A percentile compares a stretch with the other conserved stretches of the same genome.
Evolutionary conservation across 2,797 vertebrate species (phyloP).

Genomic region (Sus cebifrons): DNA sequence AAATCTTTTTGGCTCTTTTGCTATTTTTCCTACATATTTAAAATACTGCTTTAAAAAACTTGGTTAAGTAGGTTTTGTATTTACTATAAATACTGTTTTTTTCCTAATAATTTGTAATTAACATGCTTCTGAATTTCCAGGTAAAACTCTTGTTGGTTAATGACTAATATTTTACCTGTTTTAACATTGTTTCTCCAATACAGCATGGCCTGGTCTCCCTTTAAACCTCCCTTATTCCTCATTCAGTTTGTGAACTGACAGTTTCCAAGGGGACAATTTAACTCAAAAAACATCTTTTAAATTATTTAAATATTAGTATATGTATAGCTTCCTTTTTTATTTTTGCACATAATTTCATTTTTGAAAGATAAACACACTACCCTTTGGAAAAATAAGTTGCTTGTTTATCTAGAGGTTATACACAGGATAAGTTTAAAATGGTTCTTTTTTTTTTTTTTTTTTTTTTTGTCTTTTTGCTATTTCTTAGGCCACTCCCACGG

Average conservation of each 20-base stretch:
- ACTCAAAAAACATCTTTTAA: not conserved
- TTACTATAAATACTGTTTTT: slow-evolving; percentile 5
- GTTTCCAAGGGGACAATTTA: not conserved
- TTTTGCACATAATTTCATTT: not conserved
- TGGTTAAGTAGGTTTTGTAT: not conserved
- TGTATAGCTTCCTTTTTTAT: not conserved
- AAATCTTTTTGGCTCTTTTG: not conserved
- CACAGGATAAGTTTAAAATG: not conserved
- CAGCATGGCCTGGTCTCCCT: not conserved
- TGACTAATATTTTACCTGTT: not conserved
- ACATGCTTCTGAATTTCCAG: slow-evolving; percentile 10
- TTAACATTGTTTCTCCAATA: not conserved
- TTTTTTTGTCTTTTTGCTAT: no score
- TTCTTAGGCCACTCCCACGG: no score
- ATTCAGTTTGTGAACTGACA: not conserved
- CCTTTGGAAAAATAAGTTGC: not conserved
- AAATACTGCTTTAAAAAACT: not conserved
- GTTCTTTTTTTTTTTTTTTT: not conserved
- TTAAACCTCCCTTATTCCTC: not conserved
- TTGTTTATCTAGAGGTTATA: not conserved
- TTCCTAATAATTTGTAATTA: not conserved
- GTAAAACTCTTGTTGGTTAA: not conserved
- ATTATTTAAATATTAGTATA: not conserved
- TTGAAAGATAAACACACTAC: not conserved
- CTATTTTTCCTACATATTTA: not conserved